A percentile compares a stretch with the other conserved stretches of the same genome.
Conservation (phyloP, 2,797 vertebrate species). For the Thaleichthys pacificus region DNA sequence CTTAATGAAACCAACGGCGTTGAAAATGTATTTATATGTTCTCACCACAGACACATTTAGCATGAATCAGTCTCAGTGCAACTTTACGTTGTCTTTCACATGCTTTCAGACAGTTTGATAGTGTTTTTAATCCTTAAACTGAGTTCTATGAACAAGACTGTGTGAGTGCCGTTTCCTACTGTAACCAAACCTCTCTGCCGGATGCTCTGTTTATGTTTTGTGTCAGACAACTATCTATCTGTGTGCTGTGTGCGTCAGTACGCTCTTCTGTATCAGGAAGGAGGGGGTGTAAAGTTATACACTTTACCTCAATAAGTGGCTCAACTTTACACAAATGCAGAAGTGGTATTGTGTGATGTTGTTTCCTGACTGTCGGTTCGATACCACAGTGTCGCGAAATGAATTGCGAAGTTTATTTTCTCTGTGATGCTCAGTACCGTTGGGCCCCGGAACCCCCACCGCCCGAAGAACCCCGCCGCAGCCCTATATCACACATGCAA, state of each 20-base stretch:
- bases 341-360: no score
- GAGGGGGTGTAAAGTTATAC: not conserved
- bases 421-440: constrained; percentile 36
- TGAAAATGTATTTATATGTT: no score
- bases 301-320: not conserved
- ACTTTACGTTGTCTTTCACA: not conserved
- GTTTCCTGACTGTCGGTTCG: no score
- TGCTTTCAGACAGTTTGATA: not conserved
- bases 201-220: not conserved
- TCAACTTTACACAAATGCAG: not conserved
- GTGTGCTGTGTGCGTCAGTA: not conserved
- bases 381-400: no score
- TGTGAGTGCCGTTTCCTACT: not conserved
- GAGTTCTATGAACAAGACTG: no score
- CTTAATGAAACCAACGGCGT: no score
- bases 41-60: no score
- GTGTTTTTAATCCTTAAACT: not conserved
- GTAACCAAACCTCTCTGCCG: not conserved
- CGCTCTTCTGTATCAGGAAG: no score
- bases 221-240: not conserved
- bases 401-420: not conserved
- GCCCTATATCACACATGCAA: constrained; percentile 28
- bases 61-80: no score
- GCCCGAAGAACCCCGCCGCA: constrained; percentile 28
- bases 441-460: not conserved